Percentiles rank a stretch among this genome's conserved stretches.
Evolutionary conservation across 2,888 invertebrate genomes (phyloP).

Genomic region (Ctena decussata): DNA sequence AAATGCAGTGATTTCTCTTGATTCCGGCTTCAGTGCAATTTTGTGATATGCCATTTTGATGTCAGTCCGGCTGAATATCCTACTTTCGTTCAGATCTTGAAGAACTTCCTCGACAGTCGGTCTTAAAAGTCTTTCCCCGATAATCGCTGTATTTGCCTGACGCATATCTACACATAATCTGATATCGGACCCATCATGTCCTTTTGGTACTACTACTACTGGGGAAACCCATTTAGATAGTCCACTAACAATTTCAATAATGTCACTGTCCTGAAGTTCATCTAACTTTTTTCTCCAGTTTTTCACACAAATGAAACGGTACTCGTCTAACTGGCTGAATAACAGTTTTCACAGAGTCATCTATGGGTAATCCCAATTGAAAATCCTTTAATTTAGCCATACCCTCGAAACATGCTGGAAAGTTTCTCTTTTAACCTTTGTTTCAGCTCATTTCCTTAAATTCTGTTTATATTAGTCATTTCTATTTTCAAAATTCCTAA

Average conservation of each 20-base stretch:
- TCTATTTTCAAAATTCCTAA: constrained; percentile 19
- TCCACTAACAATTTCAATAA: constrained; percentile 37
- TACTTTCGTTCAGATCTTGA: constrained; percentile 40
- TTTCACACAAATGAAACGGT: constrained; percentile 4
- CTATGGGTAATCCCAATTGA: constrained; percentile 10
- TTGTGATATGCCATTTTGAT: constrained; percentile 69
- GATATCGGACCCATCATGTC: constrained; percentile 19
- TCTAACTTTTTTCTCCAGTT: constrained; percentile 19
- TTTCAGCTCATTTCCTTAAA: too few relatives aligned
- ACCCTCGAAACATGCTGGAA: constrained; percentile 13
- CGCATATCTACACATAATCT: constrained; percentile 54
- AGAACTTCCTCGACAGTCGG: constrained; percentile 41
- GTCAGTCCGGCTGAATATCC: constrained; percentile 68
- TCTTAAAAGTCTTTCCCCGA: constrained; percentile 37
- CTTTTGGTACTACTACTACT: constrained; percentile 40
- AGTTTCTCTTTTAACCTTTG: neutral
- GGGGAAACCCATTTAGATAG: constrained; percentile 37
- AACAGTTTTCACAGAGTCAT: neutral
- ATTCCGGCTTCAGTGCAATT: constrained; percentile 30
- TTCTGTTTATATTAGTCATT: neutral
- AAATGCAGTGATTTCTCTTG: constrained; percentile 50
- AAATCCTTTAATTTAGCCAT: constrained; percentile 22
- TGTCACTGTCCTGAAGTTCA: constrained; percentile 22
- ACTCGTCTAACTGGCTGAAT: constrained; percentile 3
- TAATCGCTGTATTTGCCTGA: constrained; percentile 42